Conservation (phyloP, 2,888 invertebrate genomes). For the Sthenelais limicola region DNA sequence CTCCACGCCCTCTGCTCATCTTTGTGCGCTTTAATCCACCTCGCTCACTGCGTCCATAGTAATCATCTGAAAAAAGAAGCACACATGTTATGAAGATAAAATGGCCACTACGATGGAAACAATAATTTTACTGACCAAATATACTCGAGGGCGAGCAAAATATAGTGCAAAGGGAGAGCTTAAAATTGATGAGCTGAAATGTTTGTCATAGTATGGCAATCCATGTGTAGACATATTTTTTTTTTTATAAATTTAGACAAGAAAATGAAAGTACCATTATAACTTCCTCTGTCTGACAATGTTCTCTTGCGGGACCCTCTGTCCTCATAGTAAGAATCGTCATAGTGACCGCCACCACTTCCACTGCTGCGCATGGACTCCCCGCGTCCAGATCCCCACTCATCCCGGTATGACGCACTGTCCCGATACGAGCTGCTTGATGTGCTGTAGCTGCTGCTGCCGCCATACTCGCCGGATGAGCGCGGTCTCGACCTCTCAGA, state of each 20-base stretch:
- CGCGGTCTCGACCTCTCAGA: conserved; percentile 22
- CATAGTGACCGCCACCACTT: conserved; percentile 25
- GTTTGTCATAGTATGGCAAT: no score
- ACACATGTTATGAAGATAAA: not conserved
- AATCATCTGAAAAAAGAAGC: conserved; percentile 5
- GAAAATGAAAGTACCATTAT: conserved; percentile 8
- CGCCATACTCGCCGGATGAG: conserved; percentile 10
- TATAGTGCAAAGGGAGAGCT: no score
- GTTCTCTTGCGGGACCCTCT: conserved; percentile 6
- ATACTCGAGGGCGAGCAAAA: no score
- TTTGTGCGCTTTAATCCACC: conserved; percentile 4
- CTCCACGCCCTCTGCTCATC: conserved; percentile 3
- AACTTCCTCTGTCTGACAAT: conserved; percentile 19
- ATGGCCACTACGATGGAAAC: not conserved
- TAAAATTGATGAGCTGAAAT: no score
- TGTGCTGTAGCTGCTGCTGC: not conserved
- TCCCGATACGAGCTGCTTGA: conserved; percentile 1
- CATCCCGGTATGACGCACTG: conserved; percentile 28
- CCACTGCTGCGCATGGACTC: conserved; percentile 40
- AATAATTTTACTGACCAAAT: no score
- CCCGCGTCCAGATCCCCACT: conserved; percentile 40
- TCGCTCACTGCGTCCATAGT: not conserved
- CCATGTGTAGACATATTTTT: not conserved
- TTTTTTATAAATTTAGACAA: not conserved
- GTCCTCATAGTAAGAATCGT: conserved; percentile 38